These are phyloP conservation scores for Amaurobius ferox DNA, from an alignment of 2,888 invertebrate genomes.

Conservation along the genomic window DNA sequence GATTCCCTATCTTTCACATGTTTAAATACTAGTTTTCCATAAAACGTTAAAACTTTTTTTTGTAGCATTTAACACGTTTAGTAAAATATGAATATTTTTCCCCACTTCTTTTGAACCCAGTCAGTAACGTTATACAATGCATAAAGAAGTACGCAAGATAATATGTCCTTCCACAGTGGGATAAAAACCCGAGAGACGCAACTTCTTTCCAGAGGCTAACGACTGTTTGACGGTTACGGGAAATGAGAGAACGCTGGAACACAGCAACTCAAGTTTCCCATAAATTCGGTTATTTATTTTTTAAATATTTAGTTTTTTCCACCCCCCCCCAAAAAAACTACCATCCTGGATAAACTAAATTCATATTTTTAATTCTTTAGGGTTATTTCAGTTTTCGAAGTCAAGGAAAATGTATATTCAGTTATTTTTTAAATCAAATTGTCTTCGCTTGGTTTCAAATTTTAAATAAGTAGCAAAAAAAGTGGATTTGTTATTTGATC, in stretches of 20 bases:
- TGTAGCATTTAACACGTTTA: too few species aligned
- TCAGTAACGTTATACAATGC: conserved; percentile 58
- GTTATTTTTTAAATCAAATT: neutral
- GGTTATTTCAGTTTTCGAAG: neutral
- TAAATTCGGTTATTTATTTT: conserved; percentile 54
- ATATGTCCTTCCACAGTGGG: conserved; percentile 61
- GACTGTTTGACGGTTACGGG: conserved; percentile 70
- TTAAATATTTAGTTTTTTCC: conserved; percentile 26
- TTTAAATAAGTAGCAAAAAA: neutral
- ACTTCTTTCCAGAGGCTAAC: conserved; percentile 61
- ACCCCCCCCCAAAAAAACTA: conserved; percentile 38
- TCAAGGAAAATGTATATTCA: neutral
- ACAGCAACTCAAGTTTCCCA: conserved; percentile 51
- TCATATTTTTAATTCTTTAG: neutral
- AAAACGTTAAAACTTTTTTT: too few species aligned
- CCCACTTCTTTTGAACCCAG: conserved; percentile 38
- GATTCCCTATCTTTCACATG: too few species aligned
- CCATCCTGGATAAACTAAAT: conserved; percentile 19
- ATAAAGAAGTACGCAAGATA: conserved; percentile 65
- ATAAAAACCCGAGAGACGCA: conserved; percentile 54
- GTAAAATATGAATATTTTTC: conserved; percentile 15
- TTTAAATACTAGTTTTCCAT: too few species aligned
- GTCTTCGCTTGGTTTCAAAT: neutral
- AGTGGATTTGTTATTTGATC: conserved; percentile 2
- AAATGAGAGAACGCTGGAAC: conserved; percentile 57